Evolutionary conservation across 2,113 vertebrate species (phyloP), one percentile per base, ranked within the genome.

Genomic region (Serinus canaria): DNA sequence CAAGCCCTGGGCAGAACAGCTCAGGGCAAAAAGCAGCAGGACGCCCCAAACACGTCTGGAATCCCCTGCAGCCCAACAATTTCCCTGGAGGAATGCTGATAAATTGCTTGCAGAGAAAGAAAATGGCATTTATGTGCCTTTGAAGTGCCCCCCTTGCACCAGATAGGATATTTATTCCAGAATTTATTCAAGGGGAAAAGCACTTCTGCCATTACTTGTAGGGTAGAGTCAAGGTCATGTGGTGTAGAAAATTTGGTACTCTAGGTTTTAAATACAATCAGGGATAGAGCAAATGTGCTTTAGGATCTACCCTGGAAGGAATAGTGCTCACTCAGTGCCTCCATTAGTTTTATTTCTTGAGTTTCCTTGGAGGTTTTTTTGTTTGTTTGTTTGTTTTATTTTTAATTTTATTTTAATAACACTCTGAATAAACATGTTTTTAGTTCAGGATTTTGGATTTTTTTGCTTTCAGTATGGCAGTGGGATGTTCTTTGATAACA

Each of bases 11-110:
- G 79, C 92, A 83, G 84, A 94, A 41, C 13, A 27, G 35, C 58
- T 92, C 67, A 70, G 73, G 33, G 63, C 37, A 87, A 93, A 53
- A 76, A 94, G n/a, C 94, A 96, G 95, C 84, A 95, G 14, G 95
- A 92, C 43, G 13, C 37, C 59, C 85, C 47, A 83, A 31, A 59
- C 72, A 87, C 83, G 94, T 60, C 80, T 94, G 92, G 78, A 92
- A 89, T 41, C 25, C 79, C 47, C 92, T 67, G 8, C 15, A 93
- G 55, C 7, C 72, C n/a, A 83, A 33, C 77, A 88, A 52, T 81
- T 90, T 94, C 47, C 55, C n/a, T 44, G 68, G 50, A 86, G 91
- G 59, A 74, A 90, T 24, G 76, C 41, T 88, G 68, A 75, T 67
- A 92, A 90, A 96, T 49, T 56, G 55, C 68, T 88, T 83, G 60